phyloP scores from a whole-genome alignment of 2,888 invertebrate genomes.

The Caenorhabditis virilis region DNA sequence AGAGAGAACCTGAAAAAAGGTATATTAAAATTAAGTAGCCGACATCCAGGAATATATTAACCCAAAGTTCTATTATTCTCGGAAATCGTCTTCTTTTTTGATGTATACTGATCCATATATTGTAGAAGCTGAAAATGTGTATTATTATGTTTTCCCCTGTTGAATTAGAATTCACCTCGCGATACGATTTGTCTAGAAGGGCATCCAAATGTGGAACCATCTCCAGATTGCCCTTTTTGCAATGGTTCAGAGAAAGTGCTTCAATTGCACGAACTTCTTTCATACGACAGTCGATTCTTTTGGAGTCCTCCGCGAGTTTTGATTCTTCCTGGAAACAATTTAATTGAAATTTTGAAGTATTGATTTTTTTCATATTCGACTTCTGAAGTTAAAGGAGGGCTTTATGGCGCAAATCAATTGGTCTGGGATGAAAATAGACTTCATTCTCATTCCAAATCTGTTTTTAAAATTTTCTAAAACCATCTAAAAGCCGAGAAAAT shows the following conservation, averaged over 20 bases:
- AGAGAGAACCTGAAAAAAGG: conserved; percentile 27
- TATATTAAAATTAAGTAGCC: background rate
- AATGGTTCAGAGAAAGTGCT: conserved; percentile 16
- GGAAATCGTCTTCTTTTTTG: background rate
- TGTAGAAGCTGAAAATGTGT: conserved; percentile 18
- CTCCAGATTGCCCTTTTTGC: conserved; percentile 27
- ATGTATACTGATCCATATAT: conserved; percentile 13
- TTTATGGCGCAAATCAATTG: too few relatives aligned
- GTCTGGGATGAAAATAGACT: too few relatives aligned
- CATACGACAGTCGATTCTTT: conserved; percentile 22
- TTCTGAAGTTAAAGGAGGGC: too few relatives aligned
- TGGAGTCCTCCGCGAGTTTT: conserved; percentile 1
- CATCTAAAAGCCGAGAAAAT: too few relatives aligned
- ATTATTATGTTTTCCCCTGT: background rate
- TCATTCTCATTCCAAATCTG: too few relatives aligned
- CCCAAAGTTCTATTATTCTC: conserved; percentile 10
- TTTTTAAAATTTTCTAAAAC: too few relatives aligned
- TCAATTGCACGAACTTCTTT: conserved; percentile 36
- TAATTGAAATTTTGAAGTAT: conserved; percentile 1
- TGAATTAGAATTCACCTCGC: conserved; percentile 12
- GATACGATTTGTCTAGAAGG: conserved; percentile 31
- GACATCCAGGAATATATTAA: conserved; percentile 3
- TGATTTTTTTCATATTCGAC: too few relatives aligned
- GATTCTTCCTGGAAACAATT: background rate
- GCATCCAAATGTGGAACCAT: conserved; percentile 21